phyloP scores from a whole-genome alignment of 2,888 invertebrate species.

The Tipula vernalis region DNA sequence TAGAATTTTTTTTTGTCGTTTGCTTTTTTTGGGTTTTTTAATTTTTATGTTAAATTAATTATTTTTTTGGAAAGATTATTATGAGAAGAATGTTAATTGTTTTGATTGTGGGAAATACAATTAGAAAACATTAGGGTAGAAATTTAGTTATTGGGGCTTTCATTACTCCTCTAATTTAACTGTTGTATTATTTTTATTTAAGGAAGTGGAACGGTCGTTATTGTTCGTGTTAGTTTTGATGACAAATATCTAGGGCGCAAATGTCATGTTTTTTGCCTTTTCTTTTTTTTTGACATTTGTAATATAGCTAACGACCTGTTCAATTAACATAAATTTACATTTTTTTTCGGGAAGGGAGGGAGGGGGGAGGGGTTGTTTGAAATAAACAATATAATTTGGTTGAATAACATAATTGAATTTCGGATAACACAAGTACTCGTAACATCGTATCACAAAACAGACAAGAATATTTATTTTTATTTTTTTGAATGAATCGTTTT shows the following conservation, averaged over 20 bases:
- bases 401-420: background rate
- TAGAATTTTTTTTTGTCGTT: background rate
- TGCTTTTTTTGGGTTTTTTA: background rate
- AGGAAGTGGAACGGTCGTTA: background rate
- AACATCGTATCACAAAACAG: background rate
- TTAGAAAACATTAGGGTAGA: background rate
- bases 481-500: too few species aligned
- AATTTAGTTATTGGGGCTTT: background rate
- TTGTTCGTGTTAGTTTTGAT: background rate
- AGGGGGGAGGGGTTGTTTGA: too few species aligned
- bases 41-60: background rate
- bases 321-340: background rate
- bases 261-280: background rate
- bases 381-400: background rate
- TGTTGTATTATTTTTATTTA: background rate
- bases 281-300: background rate
- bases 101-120: background rate
- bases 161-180: background rate
- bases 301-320: background rate
- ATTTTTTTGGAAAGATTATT: background rate
- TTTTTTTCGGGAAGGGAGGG: background rate
- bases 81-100: background rate
- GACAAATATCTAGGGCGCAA: background rate
- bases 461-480: too few species aligned
- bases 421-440: background rate